phyloP scores from a whole-genome alignment of 2,113 vertebrate genomes.

The Rhipidura dahli region DNA sequence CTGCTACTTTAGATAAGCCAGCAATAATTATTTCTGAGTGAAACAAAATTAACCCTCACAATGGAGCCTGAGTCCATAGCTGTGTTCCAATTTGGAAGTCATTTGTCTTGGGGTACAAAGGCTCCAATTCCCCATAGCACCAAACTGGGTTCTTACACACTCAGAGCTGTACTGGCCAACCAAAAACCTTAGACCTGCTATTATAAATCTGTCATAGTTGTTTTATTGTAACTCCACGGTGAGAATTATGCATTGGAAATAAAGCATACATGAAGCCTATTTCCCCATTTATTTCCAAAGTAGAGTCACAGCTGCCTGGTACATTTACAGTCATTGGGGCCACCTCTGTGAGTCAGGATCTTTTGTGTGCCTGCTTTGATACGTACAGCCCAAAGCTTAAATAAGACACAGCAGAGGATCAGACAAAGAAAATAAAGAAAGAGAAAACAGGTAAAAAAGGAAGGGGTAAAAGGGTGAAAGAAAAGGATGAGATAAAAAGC shows the following conservation, averaged over 20 bases:
- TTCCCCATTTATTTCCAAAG: not conserved
- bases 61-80: conserved; percentile 9
- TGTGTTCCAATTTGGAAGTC: conserved; percentile 5
- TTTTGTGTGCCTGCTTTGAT: not conserved
- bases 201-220: not conserved
- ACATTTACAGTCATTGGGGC: not conserved
- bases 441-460: not conserved
- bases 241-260: not conserved
- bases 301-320: not conserved
- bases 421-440: not conserved
- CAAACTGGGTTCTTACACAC: not conserved
- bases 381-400: not conserved
- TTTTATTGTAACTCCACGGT: not conserved
- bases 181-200: not conserved
- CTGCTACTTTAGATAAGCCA: conserved; percentile 66
- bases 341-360: not conserved
- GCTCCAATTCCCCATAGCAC: not conserved
- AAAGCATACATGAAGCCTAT: not conserved
- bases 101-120: conserved; percentile 17
- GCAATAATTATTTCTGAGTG: conserved; percentile 61
- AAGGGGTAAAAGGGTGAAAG: not conserved
- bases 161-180: not conserved
- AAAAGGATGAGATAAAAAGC: not conserved
- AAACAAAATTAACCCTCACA: conserved; percentile 62
- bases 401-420: not conserved